Evolutionary conservation across 2,888 invertebrate genomes (phyloP).

Genomic region (Hypena proboscidalis): DNA sequence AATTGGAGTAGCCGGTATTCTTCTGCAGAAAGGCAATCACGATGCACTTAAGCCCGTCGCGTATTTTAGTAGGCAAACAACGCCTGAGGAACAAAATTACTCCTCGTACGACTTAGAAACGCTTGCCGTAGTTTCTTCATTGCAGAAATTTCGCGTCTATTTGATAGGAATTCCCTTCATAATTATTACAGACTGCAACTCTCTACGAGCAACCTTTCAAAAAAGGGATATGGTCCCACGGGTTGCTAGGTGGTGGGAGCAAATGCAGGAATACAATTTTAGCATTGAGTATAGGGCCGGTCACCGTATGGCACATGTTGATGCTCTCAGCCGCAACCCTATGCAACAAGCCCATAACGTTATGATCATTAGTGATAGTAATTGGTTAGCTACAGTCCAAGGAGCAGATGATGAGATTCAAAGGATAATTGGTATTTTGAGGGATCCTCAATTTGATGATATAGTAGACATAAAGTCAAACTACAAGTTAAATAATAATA

Average conservation of each 20-base stretch:
- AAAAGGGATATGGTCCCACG: constrained; percentile 35
- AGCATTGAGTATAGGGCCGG: constrained; percentile 42
- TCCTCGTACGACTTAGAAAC: constrained; percentile 39
- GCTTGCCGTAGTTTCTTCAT: constrained; percentile 29
- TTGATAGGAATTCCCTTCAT: constrained; percentile 33
- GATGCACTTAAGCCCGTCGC: constrained; percentile 23
- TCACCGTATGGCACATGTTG: constrained; percentile 39
- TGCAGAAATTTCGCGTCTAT: constrained; percentile 32
- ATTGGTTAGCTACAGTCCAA: constrained; percentile 29
- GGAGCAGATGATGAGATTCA: constrained; percentile 23
- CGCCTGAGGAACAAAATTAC: constrained; percentile 27
- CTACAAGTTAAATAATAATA: constrained; percentile 29
- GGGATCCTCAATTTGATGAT: constrained; percentile 8
- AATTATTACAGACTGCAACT: constrained; percentile 38
- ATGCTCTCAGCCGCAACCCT: constrained; percentile 43
- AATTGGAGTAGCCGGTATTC: constrained; percentile 46
- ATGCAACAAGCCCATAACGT: neutral
- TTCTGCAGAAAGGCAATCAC: constrained; percentile 40
- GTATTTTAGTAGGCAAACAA: constrained; percentile 37
- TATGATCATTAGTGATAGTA: neutral
- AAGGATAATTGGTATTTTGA: constrained; percentile 15
- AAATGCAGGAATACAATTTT: constrained; percentile 49
- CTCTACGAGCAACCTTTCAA: constrained; percentile 21
- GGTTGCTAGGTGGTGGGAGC: constrained; percentile 47
- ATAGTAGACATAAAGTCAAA: constrained; percentile 24